Conservation (phyloP, 2,888 invertebrate genomes). For the Andrena fulva region DNA sequence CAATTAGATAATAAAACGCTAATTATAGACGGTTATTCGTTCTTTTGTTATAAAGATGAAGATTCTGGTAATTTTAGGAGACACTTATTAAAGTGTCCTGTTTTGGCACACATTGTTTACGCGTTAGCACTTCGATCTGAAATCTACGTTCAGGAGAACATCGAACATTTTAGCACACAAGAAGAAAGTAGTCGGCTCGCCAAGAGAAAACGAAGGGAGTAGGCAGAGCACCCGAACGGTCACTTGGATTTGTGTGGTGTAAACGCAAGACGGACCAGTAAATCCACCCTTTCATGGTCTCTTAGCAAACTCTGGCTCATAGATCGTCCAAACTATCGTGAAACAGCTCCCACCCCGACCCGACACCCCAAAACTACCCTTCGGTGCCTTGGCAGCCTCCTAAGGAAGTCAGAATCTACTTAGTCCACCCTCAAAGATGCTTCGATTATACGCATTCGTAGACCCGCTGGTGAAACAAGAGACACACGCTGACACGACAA, state of each 20-base stretch:
- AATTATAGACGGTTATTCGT: no score
- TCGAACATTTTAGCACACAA: background rate
- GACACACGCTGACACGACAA: background rate
- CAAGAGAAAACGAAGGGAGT: conserved; percentile 62
- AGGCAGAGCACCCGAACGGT: conserved; percentile 78
- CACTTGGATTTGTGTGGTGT: conserved; percentile 85
- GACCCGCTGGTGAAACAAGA: conserved; percentile 62
- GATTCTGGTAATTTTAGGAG: no score
- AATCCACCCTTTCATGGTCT: conserved; percentile 84
- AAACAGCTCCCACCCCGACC: conserved; percentile 77
- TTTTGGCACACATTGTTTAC: no score
- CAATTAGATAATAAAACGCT: no score
- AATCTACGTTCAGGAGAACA: background rate
- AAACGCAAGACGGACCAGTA: conserved; percentile 83
- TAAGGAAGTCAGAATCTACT: conserved; percentile 72
- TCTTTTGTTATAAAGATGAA: no score
- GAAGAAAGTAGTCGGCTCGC: conserved; percentile 75
- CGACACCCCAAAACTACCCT: conserved; percentile 67
- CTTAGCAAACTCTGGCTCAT: conserved; percentile 83
- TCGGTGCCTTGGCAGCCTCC: conserved; percentile 72
- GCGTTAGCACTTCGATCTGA: background rate
- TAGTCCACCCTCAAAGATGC: conserved; percentile 61
- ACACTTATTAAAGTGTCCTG: no score
- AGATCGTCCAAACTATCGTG: conserved; percentile 83
- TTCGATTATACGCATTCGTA: conserved; percentile 77